phyloP scores from a whole-genome alignment of 2,797 vertebrate genomes.

The Tapirus indicus region DNA sequence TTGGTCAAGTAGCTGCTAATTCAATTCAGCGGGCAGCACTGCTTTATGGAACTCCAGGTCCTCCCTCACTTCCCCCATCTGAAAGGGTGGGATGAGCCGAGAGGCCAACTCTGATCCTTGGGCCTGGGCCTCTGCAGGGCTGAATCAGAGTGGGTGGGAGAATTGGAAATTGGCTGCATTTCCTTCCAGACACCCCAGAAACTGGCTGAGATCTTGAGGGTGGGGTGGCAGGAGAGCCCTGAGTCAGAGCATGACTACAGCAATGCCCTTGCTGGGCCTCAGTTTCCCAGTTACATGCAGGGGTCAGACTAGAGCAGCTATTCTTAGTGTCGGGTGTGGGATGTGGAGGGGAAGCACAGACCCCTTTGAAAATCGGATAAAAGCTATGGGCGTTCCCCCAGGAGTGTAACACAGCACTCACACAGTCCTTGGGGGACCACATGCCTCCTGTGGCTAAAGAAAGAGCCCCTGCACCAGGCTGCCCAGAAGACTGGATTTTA shows the following conservation, averaged over 20 bases:
- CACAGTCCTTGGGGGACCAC: background rate
- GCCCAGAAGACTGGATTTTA: background rate
- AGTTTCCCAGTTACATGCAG: background rate
- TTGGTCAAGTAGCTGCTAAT: too few relatives aligned
- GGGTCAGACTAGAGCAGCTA: background rate
- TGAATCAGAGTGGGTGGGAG: background rate
- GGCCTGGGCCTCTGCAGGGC: background rate
- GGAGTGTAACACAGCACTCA: background rate
- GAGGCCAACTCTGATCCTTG: background rate
- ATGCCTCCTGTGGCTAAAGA: background rate
- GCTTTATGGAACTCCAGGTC: background rate
- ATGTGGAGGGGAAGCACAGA: background rate
- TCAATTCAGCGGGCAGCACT: background rate
- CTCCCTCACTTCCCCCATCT: background rate
- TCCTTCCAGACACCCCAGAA: background rate
- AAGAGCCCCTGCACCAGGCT: background rate
- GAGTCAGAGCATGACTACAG: background rate
- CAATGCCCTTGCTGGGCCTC: background rate
- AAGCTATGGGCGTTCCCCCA: background rate
- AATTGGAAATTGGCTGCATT: background rate
- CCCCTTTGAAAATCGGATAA: background rate
- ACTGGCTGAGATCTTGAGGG: background rate
- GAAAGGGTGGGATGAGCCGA: background rate
- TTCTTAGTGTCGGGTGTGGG: background rate
- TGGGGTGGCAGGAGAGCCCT: background rate